Conservation (phyloP, 2,113 vertebrate genomes). For the Dasyurus viverrinus region DNA sequence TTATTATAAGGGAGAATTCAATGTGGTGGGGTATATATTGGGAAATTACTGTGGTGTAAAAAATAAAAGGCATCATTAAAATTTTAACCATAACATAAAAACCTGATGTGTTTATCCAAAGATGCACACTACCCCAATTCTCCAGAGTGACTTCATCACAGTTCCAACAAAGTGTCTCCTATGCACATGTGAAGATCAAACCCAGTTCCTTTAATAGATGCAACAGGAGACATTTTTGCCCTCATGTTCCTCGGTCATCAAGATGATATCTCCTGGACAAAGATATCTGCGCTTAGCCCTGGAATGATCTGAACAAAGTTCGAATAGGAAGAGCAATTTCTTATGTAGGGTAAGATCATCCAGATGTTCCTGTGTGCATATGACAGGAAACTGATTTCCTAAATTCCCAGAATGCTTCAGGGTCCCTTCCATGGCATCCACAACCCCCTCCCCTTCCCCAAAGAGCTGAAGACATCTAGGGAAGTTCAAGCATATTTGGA, state of each 20-base stretch:
- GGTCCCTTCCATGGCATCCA: not conserved
- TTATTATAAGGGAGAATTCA: not conserved
- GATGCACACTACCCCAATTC: not conserved
- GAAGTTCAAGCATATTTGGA: not conserved
- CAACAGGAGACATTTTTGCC: not conserved
- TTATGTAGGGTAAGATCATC: not conserved
- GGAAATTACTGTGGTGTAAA: not conserved
- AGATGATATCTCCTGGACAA: not conserved
- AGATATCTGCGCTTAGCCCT: not conserved
- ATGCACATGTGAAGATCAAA: not conserved
- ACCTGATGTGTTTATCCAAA: not conserved
- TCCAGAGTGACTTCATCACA: not conserved
- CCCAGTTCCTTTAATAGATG: not conserved
- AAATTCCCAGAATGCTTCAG: not conserved
- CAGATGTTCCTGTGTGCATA: not conserved
- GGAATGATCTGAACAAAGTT: not conserved
- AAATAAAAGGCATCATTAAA: not conserved
- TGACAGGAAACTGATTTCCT: not conserved
- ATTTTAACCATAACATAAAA: constrained; percentile 1
- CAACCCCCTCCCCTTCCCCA: not conserved
- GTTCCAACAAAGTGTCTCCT: not conserved
- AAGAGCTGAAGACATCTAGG: not conserved
- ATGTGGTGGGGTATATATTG: not conserved
- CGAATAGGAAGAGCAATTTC: not conserved
- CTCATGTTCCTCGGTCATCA: not conserved